Conservation (phyloP, 2,113 vertebrate species). For the Pontoporia blainvillei region DNA sequence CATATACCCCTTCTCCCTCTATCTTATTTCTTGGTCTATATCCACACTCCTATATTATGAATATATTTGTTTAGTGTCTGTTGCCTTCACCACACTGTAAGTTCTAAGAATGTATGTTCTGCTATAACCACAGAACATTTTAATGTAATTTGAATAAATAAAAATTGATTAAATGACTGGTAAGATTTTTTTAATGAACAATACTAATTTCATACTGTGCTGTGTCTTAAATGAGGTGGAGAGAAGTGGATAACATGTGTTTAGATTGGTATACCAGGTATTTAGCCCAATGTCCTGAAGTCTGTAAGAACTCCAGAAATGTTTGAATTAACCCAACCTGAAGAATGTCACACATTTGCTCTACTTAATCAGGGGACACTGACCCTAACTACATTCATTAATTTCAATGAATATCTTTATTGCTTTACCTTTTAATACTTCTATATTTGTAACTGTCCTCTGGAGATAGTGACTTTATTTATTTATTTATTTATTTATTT, state of each 20-base stretch:
- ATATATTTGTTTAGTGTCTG: not conserved
- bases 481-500: no score
- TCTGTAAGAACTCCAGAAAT: not conserved
- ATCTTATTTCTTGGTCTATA: not conserved
- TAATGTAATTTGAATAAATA: not conserved
- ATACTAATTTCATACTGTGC: not conserved
- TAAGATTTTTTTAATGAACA: not conserved
- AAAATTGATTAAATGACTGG: not conserved
- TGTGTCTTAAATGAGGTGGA: not conserved
- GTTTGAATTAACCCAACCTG: not conserved
- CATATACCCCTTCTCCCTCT: not conserved
- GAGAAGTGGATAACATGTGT: not conserved
- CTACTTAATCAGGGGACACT: not conserved
- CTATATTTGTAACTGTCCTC: not conserved
- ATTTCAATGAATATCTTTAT: not conserved
- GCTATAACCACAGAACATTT: not conserved
- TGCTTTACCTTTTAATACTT: not conserved
- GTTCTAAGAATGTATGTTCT: not conserved
- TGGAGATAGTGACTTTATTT: no score
- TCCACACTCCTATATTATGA: not conserved
- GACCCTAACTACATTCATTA: not conserved
- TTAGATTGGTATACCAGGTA: not conserved
- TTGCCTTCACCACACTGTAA: not conserved
- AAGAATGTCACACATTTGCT: not conserved
- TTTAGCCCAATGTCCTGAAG: not conserved